These are phyloP conservation scores for Halcyon badia DNA, from an alignment of 2,797 vertebrate species.

Conservation along the genomic window DNA sequence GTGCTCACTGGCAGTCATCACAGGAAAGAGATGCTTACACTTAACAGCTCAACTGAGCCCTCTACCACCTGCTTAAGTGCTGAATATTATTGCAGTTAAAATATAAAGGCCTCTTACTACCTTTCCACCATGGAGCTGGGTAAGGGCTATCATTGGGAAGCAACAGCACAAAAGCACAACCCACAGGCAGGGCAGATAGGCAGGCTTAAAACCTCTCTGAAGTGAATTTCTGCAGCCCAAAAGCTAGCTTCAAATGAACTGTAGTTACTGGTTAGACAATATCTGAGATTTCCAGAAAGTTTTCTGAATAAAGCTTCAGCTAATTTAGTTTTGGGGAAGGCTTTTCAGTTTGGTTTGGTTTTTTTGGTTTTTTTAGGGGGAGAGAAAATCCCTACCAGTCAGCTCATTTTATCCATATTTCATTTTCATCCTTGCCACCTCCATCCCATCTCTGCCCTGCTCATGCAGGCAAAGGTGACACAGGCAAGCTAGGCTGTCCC, in stretches of 20 bases:
- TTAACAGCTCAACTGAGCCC: neutral
- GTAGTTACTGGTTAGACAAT: neutral
- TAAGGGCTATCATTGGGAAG: neutral
- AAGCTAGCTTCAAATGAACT: neutral
- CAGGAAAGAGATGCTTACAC: rapidly evolving
- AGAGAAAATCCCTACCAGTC: neutral
- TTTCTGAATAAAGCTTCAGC: neutral
- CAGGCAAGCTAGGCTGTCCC: neutral
- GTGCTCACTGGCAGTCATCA: rapidly evolving
- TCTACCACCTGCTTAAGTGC: neutral
- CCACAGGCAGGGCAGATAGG: neutral
- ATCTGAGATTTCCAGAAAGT: neutral
- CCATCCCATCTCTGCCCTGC: neutral
- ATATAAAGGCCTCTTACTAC: neutral
- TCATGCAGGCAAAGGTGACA: neutral
- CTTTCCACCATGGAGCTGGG: neutral
- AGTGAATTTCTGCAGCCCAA: neutral
- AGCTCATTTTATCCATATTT: neutral
- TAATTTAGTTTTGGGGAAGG: neutral
- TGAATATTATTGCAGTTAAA: neutral
- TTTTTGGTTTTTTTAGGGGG: no score
- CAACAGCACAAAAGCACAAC: rapidly evolving
- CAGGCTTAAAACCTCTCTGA: neutral
- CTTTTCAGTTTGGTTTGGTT: neutral
- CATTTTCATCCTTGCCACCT: neutral